phyloP scores from a whole-genome alignment of 2,113 vertebrate genomes.

The Xiphorhynchus elegans region DNA sequence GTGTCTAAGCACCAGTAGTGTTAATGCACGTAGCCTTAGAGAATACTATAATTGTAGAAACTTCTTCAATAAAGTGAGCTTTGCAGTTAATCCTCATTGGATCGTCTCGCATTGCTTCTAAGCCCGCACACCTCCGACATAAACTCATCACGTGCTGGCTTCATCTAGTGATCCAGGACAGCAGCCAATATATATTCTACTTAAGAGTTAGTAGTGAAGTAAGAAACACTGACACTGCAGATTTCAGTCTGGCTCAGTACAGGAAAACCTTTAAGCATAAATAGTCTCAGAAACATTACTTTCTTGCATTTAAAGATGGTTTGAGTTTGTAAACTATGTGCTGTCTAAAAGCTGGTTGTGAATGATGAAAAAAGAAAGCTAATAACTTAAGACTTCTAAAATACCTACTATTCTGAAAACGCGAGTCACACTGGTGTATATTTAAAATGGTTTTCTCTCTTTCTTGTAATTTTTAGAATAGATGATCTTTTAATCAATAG shows the following conservation, averaged over 20 bases:
- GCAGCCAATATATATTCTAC: neutral
- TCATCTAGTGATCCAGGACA: neutral
- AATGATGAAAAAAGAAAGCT: neutral
- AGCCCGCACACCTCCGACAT: too few species aligned
- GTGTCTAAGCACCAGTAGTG: too few species aligned
- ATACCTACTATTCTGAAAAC: neutral
- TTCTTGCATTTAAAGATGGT: neutral
- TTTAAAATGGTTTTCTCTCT: neutral
- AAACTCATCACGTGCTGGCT: neutral
- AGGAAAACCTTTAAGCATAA: neutral
- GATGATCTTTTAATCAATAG: neutral
- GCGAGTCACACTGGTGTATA: neutral
- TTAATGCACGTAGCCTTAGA: too few species aligned
- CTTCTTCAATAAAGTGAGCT: too few species aligned
- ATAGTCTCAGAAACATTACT: neutral
- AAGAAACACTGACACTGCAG: neutral
- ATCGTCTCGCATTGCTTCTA: too few species aligned
- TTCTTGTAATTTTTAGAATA: neutral
- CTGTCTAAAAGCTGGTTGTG: neutral
- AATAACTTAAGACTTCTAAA: neutral
- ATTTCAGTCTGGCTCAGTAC: neutral
- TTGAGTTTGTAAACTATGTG: neutral
- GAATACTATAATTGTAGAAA: too few species aligned
- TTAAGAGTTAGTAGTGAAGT: neutral
- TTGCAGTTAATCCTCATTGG: too few species aligned